Evolutionary conservation across 2,888 invertebrate genomes (phyloP).

Genomic region (Onthophagus sagittarius): DNA sequence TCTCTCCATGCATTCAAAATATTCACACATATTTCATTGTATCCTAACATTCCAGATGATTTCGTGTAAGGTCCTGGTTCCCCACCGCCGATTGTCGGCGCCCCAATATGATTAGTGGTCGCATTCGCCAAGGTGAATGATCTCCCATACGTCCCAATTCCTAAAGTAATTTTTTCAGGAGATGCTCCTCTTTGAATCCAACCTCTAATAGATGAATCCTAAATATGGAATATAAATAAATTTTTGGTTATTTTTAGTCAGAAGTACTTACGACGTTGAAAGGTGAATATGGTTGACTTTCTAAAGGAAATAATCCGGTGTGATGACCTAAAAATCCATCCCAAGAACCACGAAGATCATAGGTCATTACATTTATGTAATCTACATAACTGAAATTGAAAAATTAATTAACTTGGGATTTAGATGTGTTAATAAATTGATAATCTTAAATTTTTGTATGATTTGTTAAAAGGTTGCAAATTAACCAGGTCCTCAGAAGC

Average conservation of each 20-base stretch:
- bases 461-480: too few species aligned
- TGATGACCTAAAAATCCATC: slow-evolving; percentile 63
- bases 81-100: slow-evolving; percentile 56
- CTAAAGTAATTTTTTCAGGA: slow-evolving; percentile 63
- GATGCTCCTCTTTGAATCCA: slow-evolving; percentile 58
- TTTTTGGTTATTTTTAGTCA: slow-evolving; percentile 23
- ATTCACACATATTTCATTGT: slow-evolving; percentile 30
- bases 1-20: slow-evolving; percentile 48
- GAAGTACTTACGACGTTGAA: slow-evolving; percentile 43
- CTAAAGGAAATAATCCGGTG: slow-evolving; percentile 56
- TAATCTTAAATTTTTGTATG: too few species aligned
- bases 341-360: slow-evolving; percentile 70
- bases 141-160: slow-evolving; percentile 68
- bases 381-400: slow-evolving; percentile 48
- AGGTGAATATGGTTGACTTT: slow-evolving; percentile 58
- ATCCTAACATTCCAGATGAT: slow-evolving; percentile 51
- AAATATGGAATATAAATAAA: neutral
- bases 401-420: neutral
- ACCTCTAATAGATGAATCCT: slow-evolving; percentile 40
- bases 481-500: too few species aligned
- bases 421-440: too few species aligned
- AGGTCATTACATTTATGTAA: slow-evolving; percentile 68
- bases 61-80: slow-evolving; percentile 60
- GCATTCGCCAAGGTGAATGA: slow-evolving; percentile 56
- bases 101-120: slow-evolving; percentile 50